phyloP scores from a whole-genome alignment of 1,140 invertebrate species.

The Tachypleus tridentatus region DNA sequence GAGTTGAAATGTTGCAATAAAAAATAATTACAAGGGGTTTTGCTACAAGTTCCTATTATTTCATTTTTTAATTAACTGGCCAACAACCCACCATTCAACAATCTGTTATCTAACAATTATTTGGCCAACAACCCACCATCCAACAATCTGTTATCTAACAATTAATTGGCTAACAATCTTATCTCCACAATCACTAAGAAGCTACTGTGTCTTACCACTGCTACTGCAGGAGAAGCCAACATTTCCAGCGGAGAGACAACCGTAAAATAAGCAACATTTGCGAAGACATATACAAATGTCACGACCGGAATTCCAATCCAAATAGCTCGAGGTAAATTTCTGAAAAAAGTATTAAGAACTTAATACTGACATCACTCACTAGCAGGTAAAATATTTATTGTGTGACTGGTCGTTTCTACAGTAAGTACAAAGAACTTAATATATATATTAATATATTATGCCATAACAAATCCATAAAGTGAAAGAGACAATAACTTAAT shows the following conservation, averaged over 20 bases:
- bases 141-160: no score
- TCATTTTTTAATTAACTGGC: no score
- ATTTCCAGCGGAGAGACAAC: constrained; percentile 69
- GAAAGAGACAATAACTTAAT: no score
- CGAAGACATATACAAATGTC: constrained; percentile 73
- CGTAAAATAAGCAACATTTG: constrained; percentile 80
- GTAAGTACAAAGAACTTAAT: neutral
- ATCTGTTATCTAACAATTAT: no score
- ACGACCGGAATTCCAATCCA: constrained; percentile 76
- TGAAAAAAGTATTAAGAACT: constrained; percentile 31
- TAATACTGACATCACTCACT: neutral
- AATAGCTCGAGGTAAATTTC: constrained; percentile 72
- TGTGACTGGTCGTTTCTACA: neutral
- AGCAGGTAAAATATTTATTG: neutral
- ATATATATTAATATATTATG: neutral
- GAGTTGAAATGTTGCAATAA: no score
- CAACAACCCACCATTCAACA: no score
- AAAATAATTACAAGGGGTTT: no score
- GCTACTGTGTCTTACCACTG: constrained; percentile 47
- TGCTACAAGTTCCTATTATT: no score
- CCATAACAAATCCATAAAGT: neutral
- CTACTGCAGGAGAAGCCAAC: constrained; percentile 64
- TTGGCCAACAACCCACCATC: no score
- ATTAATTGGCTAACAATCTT: no score
- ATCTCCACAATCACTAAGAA: constrained; percentile 5